phyloP scores from a whole-genome alignment of 2,888 invertebrate species.

The Andrena bucephala region DNA sequence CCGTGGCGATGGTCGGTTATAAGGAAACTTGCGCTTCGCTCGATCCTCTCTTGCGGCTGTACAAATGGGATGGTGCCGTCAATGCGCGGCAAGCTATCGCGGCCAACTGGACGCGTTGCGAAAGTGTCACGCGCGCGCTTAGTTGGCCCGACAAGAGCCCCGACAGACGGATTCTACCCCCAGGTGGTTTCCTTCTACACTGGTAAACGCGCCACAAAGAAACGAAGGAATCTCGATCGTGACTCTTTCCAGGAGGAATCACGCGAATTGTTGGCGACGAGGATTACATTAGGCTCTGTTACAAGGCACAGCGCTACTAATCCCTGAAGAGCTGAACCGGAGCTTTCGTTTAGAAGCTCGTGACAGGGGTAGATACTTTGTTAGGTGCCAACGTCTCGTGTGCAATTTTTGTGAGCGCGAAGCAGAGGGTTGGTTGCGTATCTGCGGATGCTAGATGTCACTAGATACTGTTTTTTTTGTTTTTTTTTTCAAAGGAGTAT shows the following conservation, averaged over 20 bases:
- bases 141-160: background rate
- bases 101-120: conserved; percentile 60
- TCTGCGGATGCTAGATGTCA: too few relatives aligned
- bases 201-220: background rate
- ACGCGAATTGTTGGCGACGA: background rate
- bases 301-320: too few relatives aligned
- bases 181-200: conserved; percentile 6
- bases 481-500: too few relatives aligned
- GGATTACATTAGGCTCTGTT: background rate
- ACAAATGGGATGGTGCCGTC: conserved; percentile 15
- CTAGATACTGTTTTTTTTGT: too few relatives aligned
- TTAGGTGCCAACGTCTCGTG: too few relatives aligned
- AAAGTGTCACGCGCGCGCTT: conserved; percentile 65
- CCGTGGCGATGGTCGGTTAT: conserved; percentile 41
- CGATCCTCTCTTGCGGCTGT: conserved; percentile 35
- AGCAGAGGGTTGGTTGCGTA: too few relatives aligned
- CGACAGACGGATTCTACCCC: conserved; percentile 31
- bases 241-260: conserved; percentile 1
- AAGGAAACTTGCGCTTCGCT: conserved; percentile 65
- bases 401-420: too few relatives aligned
- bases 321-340: too few relatives aligned
- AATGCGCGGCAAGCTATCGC: conserved; percentile 53
- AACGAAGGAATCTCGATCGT: conserved; percentile 10
- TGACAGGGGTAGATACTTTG: too few relatives aligned
- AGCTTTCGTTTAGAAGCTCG: too few relatives aligned